Percentiles rank a stretch among this genome's conserved stretches.
These are phyloP conservation scores for Danio jaintianensis DNA, from an alignment of 2,797 vertebrate genomes.

Conservation along the genomic window DNA sequence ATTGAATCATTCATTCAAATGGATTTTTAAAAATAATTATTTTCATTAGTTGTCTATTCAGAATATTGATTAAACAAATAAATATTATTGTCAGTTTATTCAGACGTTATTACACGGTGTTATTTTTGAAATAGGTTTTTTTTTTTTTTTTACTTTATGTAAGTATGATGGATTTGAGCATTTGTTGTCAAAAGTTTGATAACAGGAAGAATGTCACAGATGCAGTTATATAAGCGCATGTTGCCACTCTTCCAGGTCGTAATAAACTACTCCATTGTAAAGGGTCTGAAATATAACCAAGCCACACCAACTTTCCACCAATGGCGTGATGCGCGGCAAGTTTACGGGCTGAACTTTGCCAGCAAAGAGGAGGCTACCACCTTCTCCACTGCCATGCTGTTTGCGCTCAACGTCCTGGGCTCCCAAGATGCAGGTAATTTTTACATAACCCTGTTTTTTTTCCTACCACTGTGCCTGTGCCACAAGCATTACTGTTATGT, in stretches of 20 bases:
- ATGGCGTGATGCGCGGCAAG: slow-evolving; percentile 96
- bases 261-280: slow-evolving; percentile 98
- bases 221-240: background rate
- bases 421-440: slow-evolving; percentile 88
- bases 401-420: slow-evolving; percentile 95
- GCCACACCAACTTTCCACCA: slow-evolving; percentile 98
- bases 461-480: background rate
- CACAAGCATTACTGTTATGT: background rate
- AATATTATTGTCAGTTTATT: no score
- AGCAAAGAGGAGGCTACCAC: slow-evolving; percentile 98
- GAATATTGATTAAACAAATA: no score
- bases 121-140: background rate
- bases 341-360: slow-evolving; percentile 96
- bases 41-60: no score
- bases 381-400: slow-evolving; percentile 97
- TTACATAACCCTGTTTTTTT: background rate
- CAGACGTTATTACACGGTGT: background rate
- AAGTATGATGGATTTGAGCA: background rate
- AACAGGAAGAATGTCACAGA: background rate
- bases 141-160: no score
- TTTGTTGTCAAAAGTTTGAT: background rate
- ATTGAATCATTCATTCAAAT: no score
- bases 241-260: slow-evolving; percentile 84
- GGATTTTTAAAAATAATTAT: no score
- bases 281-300: slow-evolving; percentile 98